A percentile compares a stretch with the other conserved stretches of the same genome.
These are phyloP conservation scores for Phortica magna DNA, from an alignment of 2,888 invertebrate species.

Conservation along the genomic window DNA sequence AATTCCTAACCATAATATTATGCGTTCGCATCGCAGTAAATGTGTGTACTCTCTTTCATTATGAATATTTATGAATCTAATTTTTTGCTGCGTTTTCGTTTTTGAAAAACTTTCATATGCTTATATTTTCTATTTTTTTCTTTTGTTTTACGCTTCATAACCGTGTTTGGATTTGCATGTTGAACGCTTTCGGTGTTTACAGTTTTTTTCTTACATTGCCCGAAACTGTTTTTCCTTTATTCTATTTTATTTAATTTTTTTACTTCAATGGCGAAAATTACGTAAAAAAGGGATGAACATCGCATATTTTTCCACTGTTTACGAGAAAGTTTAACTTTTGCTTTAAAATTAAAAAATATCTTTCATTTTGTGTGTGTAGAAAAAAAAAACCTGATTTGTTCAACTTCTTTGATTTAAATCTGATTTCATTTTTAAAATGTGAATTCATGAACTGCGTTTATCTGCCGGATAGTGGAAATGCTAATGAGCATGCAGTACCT, in stretches of 20 bases:
- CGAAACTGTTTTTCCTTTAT: background rate
- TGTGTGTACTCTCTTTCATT: constrained; percentile 69
- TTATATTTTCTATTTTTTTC: constrained; percentile 23
- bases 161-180: constrained; percentile 6
- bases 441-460: background rate
- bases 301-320: no score
- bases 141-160: background rate
- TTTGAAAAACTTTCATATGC: background rate
- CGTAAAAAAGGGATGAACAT: no score
- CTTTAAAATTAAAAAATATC: no score
- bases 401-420: background rate
- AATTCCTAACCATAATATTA: constrained; percentile 10
- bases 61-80: constrained; percentile 40
- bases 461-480: background rate
- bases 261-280: no score
- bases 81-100: background rate
- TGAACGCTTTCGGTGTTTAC: constrained; percentile 1
- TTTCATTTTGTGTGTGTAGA: no score
- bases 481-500: background rate
- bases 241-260: no score
- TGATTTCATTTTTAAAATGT: background rate
- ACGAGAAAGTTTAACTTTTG: no score
- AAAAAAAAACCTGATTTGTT: no score
- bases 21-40: constrained; percentile 59
- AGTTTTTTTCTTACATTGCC: background rate